phyloP scores from a whole-genome alignment of 30 jellyfish, hydroid and myxozoan genomes.

The Sanderia malayensis region DNA sequence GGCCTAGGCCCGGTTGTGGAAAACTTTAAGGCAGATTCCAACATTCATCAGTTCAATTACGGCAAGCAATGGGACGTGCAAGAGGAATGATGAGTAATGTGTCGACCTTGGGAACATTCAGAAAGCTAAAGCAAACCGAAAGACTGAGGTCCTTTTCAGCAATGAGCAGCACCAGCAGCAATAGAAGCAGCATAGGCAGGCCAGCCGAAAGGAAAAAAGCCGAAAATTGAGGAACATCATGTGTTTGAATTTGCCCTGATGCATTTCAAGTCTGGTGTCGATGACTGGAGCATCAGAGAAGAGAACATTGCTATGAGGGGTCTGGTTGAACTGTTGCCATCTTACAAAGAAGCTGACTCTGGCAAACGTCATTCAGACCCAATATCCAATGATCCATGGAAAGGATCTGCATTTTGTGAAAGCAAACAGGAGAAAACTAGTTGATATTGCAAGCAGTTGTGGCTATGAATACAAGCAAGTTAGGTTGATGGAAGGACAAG shows the following conservation, averaged over 20 bases:
- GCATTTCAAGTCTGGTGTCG: not conserved
- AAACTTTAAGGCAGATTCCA: too few relatives aligned
- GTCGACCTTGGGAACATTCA: not conserved
- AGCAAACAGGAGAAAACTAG: not conserved
- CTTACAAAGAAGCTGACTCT: not conserved
- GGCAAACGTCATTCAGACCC: not conserved
- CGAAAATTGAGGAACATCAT: not conserved
- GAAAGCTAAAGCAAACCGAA: constrained; percentile 7
- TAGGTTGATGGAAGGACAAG: not conserved
- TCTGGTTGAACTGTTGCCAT: not conserved
- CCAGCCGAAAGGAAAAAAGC: not conserved
- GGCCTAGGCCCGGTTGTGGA: too few relatives aligned
- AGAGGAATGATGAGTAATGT: constrained; percentile 22
- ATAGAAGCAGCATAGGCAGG: too few relatives aligned
- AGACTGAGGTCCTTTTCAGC: constrained; percentile 13
- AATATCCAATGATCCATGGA: not conserved
- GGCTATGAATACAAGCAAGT: not conserved
- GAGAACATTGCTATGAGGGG: not conserved
- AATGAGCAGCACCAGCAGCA: not conserved
- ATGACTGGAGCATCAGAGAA: not conserved
- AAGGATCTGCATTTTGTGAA: not conserved
- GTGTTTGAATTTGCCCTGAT: not conserved
- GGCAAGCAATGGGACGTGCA: too few relatives aligned
- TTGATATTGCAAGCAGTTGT: not conserved
- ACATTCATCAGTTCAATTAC: too few relatives aligned